Conservation (phyloP, 2,888 invertebrate genomes). For the Diadromus collaris region DNA sequence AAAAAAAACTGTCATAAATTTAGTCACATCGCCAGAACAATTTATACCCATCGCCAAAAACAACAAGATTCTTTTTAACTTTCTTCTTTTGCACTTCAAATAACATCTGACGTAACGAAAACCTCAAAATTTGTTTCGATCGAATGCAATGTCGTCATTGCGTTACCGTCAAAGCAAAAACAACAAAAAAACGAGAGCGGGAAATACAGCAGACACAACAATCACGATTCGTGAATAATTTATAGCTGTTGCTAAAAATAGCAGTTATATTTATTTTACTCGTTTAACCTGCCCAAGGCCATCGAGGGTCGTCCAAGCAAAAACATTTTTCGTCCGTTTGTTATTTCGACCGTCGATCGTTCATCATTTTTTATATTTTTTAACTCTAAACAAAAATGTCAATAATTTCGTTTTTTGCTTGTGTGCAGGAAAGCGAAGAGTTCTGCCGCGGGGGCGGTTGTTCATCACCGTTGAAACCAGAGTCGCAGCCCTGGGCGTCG, state of each 20-base stretch:
- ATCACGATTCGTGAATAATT: neutral
- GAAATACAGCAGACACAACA: neutral
- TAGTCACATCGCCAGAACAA: too few species aligned
- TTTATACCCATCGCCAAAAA: too few species aligned
- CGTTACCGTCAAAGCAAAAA: neutral
- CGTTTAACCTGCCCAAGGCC: neutral
- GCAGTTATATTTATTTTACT: neutral
- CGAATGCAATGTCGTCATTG: neutral
- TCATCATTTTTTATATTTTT: neutral
- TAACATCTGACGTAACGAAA: neutral
- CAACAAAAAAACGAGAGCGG: too few species aligned
- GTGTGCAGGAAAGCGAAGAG: slow-evolving; percentile 21
- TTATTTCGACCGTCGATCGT: neutral
- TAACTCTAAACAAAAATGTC: neutral
- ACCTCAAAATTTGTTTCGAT: neutral
- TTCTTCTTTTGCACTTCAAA: neutral
- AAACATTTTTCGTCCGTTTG: neutral
- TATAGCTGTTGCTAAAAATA: neutral
- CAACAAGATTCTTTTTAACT: too few species aligned
- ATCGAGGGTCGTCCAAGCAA: neutral
- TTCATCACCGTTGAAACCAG: neutral
- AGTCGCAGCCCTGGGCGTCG: slow-evolving; percentile 1
- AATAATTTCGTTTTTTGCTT: slow-evolving; percentile 1
- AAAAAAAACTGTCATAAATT: too few species aligned
- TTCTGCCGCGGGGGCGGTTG: neutral